Percentiles rank a stretch among this genome's conserved stretches.
Conservation (phyloP, 1,140 invertebrate genomes). For the Microplitis demolitor region DNA sequence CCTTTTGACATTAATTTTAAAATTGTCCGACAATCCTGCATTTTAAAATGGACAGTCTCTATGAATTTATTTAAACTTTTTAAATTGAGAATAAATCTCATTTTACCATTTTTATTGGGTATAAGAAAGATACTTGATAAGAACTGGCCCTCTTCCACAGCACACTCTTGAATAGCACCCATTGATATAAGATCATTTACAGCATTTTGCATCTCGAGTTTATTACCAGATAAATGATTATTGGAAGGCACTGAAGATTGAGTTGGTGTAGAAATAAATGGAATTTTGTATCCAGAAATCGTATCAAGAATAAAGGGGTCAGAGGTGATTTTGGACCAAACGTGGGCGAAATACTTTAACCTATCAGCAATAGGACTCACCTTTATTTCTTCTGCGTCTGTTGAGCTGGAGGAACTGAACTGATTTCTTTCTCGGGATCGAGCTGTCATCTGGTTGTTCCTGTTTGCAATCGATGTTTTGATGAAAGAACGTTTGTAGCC, state of each 20-base stretch:
- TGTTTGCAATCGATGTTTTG: too few species aligned
- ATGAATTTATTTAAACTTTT: conserved; percentile 38
- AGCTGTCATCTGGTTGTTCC: too few species aligned
- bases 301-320: conserved; percentile 24
- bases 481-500: too few species aligned
- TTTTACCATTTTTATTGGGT: conserved; percentile 35
- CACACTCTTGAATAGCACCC: conserved; percentile 15
- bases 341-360: conserved; percentile 9
- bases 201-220: not conserved
- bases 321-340: conserved; percentile 26
- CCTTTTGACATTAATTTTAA: conserved; percentile 31
- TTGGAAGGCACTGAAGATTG: not conserved
- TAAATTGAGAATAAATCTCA: conserved; percentile 37
- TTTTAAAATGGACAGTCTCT: conserved; percentile 31
- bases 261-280: conserved; percentile 13
- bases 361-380: conserved; percentile 9
- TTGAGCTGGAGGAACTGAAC: too few species aligned
- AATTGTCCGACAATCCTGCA: conserved; percentile 36
- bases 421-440: too few species aligned
- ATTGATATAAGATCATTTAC: not conserved
- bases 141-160: conserved; percentile 20
- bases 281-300: conserved; percentile 31
- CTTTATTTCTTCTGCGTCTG: too few species aligned
- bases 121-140: conserved; percentile 35
- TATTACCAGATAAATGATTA: not conserved